Conservation (phyloP, 2,797 vertebrate species). For the Anguilla marmorata region DNA sequence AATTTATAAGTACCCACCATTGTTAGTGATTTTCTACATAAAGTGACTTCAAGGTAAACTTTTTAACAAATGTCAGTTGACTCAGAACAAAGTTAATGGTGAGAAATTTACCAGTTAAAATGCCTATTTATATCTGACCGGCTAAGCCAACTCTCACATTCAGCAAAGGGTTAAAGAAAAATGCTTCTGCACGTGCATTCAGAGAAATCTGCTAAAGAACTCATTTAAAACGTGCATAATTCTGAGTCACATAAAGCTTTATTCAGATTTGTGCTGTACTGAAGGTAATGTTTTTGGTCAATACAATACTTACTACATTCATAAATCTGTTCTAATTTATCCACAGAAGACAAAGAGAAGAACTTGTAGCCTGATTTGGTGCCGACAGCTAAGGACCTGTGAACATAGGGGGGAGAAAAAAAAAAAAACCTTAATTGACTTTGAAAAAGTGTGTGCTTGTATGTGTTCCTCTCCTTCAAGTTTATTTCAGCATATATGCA, state of each 20-base stretch:
- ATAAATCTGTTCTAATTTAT: conserved; percentile 99
- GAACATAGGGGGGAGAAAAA: conserved; percentile 36
- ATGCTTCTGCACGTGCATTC: not conserved
- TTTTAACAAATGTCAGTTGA: not conserved
- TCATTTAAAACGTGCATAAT: not conserved
- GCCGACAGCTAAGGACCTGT: conserved; percentile 94
- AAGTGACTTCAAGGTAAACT: not conserved
- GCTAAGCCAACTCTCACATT: not conserved
- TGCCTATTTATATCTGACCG: not conserved
- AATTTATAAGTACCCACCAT: not conserved
- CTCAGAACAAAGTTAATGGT: not conserved
- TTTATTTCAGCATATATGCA: not conserved
- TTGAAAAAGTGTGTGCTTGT: not conserved
- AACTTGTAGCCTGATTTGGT: conserved; percentile 99
- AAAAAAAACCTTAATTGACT: not conserved
- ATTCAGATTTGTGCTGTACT: not conserved
- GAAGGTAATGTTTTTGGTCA: not conserved
- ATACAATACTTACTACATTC: conserved; percentile 93
- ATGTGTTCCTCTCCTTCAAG: not conserved
- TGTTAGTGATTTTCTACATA: not conserved
- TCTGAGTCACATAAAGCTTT: not conserved
- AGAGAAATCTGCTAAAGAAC: not conserved
- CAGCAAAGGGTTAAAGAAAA: not conserved
- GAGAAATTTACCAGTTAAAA: not conserved
- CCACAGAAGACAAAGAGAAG: conserved; percentile 97